Conservation (phyloP, 2,888 invertebrate genomes). For the Selenia dentaria region DNA sequence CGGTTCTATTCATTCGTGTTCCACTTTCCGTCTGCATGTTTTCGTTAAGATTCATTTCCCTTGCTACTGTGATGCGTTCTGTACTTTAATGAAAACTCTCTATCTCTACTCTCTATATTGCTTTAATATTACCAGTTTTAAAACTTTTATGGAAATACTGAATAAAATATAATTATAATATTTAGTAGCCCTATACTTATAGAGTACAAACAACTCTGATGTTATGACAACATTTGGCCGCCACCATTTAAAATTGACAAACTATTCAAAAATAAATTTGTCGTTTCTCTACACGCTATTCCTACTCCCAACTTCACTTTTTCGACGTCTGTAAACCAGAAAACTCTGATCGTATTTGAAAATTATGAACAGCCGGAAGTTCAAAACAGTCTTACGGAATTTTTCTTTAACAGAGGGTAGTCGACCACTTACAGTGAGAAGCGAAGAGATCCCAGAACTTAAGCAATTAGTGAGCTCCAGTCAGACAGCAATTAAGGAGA, state of each 20-base stretch:
- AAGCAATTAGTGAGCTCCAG: conserved; percentile 81
- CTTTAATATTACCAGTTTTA: too few species aligned
- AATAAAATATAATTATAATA: too few species aligned
- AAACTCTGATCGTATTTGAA: conserved; percentile 43
- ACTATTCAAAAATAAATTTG: too few species aligned
- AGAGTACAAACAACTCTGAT: too few species aligned
- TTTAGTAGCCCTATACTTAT: too few species aligned
- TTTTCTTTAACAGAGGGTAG: conserved; percentile 70
- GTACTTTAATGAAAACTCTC: too few species aligned
- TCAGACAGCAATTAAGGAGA: conserved; percentile 82
- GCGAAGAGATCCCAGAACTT: conserved; percentile 80
- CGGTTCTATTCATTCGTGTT: conserved; percentile 57
- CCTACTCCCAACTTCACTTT: conserved; percentile 29
- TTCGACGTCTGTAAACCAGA: conserved; percentile 43
- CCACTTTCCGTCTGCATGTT: conserved; percentile 51
- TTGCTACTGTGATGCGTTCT: conserved; percentile 35
- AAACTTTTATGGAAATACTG: too few species aligned
- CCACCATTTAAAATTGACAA: too few species aligned
- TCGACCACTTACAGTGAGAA: conserved; percentile 73
- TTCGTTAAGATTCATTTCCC: conserved; percentile 43
- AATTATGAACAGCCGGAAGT: conserved; percentile 67
- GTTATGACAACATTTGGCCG: too few species aligned
- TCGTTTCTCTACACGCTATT: conserved; percentile 10
- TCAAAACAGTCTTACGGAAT: conserved; percentile 71
- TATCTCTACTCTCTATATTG: too few species aligned